Conservation (phyloP, 2,888 invertebrate species). For the Myopa tessellatipennis region DNA sequence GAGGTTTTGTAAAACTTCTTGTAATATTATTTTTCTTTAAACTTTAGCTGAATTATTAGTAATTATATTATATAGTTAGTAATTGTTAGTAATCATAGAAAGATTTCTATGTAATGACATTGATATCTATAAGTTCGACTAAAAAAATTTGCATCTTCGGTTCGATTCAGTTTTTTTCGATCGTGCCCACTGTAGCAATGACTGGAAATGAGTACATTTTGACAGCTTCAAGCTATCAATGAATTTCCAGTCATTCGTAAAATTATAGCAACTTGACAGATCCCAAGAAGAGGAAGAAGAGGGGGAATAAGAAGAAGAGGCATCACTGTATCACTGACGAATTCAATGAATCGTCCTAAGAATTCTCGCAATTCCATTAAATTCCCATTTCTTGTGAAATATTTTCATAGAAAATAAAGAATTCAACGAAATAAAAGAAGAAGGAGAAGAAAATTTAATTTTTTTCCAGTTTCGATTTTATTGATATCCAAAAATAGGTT, state of each 20-base stretch:
- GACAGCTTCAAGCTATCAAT: slow-evolving; percentile 28
- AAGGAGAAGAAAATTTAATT: not conserved
- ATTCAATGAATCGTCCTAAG: not conserved
- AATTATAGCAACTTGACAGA: slow-evolving; percentile 20
- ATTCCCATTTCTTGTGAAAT: not conserved
- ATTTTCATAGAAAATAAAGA: not conserved
- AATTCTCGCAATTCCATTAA: not conserved
- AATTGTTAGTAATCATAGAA: too few species aligned
- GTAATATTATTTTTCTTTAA: too few species aligned
- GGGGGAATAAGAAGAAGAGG: too few species aligned
- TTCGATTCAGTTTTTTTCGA: too few species aligned
- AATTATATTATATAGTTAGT: too few species aligned
- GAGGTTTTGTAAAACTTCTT: too few species aligned
- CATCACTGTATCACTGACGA: not conserved
- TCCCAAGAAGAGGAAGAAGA: too few species aligned
- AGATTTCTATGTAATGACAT: too few species aligned
- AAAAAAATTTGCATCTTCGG: too few species aligned
- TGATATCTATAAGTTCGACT: too few species aligned
- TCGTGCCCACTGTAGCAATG: not conserved
- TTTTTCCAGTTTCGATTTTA: not conserved
- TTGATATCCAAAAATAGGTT: not conserved
- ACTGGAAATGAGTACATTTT: slow-evolving; percentile 2
- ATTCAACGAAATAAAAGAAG: not conserved
- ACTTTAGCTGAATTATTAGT: too few species aligned
- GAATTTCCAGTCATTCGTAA: slow-evolving; percentile 24